Evolutionary conservation across 2,888 invertebrate genomes (phyloP), one percentile per base, ranked within the genome.

Genomic region (Cantharis flavilabris): DNA sequence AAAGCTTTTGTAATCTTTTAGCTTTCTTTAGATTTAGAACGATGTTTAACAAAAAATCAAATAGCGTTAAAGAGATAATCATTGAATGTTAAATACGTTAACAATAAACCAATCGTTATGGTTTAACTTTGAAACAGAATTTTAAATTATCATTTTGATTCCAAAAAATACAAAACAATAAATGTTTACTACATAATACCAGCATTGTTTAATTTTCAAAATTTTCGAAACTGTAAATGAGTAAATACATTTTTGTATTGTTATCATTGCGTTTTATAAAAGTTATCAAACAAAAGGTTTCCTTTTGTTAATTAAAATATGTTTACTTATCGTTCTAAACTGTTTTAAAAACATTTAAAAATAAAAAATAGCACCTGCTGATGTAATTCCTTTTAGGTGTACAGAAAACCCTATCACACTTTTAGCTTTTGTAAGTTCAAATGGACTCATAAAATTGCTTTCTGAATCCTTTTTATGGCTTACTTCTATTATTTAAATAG

Each of bases 1-100:
- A 73, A 69, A 73, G 73, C 73, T 69, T 73, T 73, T 69, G 69
- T 73, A 73, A 73, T 73, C 73, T 73, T 73, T 49, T 49, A 62
- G 62, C 49, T 67, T 69, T 73, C 62, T 73, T 73, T 62, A 23
- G 69, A 26, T 69, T 62, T 23, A 18, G n/a, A 67, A 3, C 73
- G 49, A 26, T 62, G 67, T 23, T 23, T 69, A 62, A 23, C 67
- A 67, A 63, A 73, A 73, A 69, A 62, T 18, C 26, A 20, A 26
- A 69, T 26, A 20, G 20, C 26, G 23, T 67, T 64, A 67, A 23
- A 67, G 26, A 67, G 65, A 67, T 67, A 67, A 67, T 67, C 20
- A 67, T 67, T 67, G n/a, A 67, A 23, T 9, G 5, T 18, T 23
- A 67, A 67, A 9, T 67, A 23, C 20, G 23, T 67, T 67, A 23